Evolutionary conservation across 2,888 invertebrate genomes (phyloP), one percentile per base, ranked within the genome.

Genomic region (Cantharis rustica): DNA sequence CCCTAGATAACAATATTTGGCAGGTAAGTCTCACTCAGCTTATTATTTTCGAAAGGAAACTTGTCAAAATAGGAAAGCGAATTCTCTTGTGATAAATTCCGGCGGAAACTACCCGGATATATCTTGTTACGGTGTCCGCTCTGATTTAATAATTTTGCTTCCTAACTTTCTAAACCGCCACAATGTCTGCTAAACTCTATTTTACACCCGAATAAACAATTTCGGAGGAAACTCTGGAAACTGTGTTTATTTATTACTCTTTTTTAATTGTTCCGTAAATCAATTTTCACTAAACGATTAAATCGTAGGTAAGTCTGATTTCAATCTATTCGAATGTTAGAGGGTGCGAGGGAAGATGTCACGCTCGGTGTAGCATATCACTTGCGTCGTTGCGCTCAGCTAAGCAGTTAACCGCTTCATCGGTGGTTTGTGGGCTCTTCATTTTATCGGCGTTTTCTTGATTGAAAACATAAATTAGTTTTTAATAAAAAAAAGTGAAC

Each of bases 1-100:
- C 90, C 79, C 85, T 90, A 83, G 90, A 90, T 84, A 88, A 89
- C 79, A 89, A 89, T 84, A 89, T 89, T 80, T 90, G 90, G 90
- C 90, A 90, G 89, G 90, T 90, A 87, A 88, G 86, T 83, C 20
- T 17, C 23, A 63, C 16, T 10, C 10, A 15, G 62, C n/a, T 23
- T 62, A 62, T 62, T 26, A 31, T 31, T 31, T 31, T 31, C 31
- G 31, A 31, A 31, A 31, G 31, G 31, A 31, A 31, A 62, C 23
- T 17, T 27, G 68, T 68, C 26, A 31, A 20, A 68, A 68, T 68
- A 11, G 68, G n/a, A 69, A 69, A 69, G 69, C 84, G 64, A 66
- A 66, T 66, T 66, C 23, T 23, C 20, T 66, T 20, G 9, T 20
- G 23, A 17, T 15, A 66, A 20, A 20, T 66, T 66, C 88, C 88